Percentiles rank a stretch among this genome's conserved stretches.
Evolutionary conservation across 2,888 invertebrate genomes (phyloP).

Genomic region (Tenthredo amoena): DNA sequence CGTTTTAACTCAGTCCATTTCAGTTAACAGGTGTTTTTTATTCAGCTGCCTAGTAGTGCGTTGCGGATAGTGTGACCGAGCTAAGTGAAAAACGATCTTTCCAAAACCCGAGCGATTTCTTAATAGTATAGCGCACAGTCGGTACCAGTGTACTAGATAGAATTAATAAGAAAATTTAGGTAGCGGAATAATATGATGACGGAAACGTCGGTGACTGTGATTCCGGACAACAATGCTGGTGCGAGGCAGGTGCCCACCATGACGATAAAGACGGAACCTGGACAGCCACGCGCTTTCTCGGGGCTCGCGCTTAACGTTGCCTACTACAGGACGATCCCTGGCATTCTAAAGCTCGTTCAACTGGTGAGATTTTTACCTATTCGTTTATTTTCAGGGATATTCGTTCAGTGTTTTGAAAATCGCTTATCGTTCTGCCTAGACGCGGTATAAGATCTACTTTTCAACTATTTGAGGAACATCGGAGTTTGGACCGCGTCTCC

Average conservation of each 20-base stretch:
- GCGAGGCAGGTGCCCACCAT: constrained; percentile 76
- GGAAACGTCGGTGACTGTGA: constrained; percentile 90
- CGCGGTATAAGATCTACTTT: not conserved
- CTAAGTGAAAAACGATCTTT: not conserved
- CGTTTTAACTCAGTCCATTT: constrained; percentile 30
- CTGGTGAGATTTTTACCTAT: constrained; percentile 83
- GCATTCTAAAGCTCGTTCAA: constrained; percentile 89
- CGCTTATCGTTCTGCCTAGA: not conserved
- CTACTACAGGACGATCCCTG: constrained; percentile 91
- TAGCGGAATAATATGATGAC: constrained; percentile 84
- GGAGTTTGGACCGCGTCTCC: constrained; percentile 16
- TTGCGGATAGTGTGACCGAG: constrained; percentile 8
- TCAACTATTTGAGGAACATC: not conserved
- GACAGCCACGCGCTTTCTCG: constrained; percentile 80
- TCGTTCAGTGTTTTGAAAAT: not conserved
- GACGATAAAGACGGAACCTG: constrained; percentile 77
- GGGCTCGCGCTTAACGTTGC: constrained; percentile 89
- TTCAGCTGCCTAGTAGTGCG: not conserved
- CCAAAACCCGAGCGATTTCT: no score
- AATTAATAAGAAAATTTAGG: not conserved
- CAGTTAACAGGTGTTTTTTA: constrained; percentile 42
- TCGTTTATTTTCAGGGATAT: constrained; percentile 17
- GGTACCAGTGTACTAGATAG: not conserved
- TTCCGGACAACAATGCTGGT: constrained; percentile 80
- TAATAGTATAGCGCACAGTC: not conserved